Evolutionary conservation across 2,888 invertebrate species (phyloP).

Genomic region (Ecliptopera silaceata): DNA sequence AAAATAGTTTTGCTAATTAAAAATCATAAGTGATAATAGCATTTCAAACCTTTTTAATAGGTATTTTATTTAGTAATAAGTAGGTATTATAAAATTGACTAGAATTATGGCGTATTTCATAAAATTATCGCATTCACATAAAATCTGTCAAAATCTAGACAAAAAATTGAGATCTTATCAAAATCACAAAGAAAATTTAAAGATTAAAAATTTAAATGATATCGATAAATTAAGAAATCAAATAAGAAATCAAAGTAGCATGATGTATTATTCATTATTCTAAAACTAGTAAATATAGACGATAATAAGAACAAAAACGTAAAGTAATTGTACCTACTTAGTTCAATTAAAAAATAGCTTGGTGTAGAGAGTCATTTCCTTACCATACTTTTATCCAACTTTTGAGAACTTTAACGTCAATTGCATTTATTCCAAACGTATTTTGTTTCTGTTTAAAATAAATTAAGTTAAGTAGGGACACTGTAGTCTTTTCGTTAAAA

Average conservation of each 20-base stretch:
- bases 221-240: too few relatives aligned
- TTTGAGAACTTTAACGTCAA: too few relatives aligned
- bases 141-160: conserved; percentile 25
- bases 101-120: conserved; percentile 18
- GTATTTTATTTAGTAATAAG: neutral
- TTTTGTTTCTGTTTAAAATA: neutral
- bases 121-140: conserved; percentile 24
- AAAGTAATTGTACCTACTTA: too few relatives aligned
- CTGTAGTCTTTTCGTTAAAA: neutral
- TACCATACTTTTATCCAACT: too few relatives aligned
- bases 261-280: too few relatives aligned
- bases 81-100: conserved; percentile 15
- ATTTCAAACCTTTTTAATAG: neutral
- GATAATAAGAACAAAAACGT: too few relatives aligned
- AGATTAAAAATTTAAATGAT: neutral
- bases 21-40: neutral
- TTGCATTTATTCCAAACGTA: too few relatives aligned
- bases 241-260: too few relatives aligned
- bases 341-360: too few relatives aligned
- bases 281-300: too few relatives aligned
- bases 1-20: too few relatives aligned
- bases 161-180: conserved; percentile 22
- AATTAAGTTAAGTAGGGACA: neutral
- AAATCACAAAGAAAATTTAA: conserved; percentile 11
- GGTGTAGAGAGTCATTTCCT: too few relatives aligned